Percentiles rank a stretch among this genome's conserved stretches.
Conservation (phyloP, 1,140 invertebrate species). For the Luehdorfia chinensis region DNA sequence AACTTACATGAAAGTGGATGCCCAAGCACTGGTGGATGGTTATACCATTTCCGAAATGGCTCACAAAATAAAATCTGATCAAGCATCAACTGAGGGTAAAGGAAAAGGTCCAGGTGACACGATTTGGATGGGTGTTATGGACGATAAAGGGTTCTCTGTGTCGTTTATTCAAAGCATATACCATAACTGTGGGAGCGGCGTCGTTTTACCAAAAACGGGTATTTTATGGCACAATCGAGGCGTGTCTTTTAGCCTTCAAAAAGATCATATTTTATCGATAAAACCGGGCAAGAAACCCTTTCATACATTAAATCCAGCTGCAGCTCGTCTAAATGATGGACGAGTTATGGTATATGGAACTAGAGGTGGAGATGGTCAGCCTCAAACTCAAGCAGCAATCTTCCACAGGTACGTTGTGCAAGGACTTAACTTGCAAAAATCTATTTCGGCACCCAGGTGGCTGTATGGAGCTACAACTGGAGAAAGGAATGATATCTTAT, state of each 20-base stretch:
- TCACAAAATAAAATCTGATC: slow-evolving; percentile 39
- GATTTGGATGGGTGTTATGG: slow-evolving; percentile 66
- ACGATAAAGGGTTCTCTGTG: slow-evolving; percentile 60
- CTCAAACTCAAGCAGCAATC: slow-evolving; percentile 62
- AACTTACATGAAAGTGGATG: slow-evolving; percentile 47
- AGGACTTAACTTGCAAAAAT: slow-evolving; percentile 39
- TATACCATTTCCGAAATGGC: slow-evolving; percentile 46
- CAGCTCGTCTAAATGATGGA: slow-evolving; percentile 52
- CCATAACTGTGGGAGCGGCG: slow-evolving; percentile 51
- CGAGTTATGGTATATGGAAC: slow-evolving; percentile 59
- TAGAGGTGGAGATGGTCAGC: slow-evolving; percentile 61
- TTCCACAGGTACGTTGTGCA: slow-evolving; percentile 65
- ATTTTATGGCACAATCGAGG: slow-evolving; percentile 66
- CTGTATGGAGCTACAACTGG: slow-evolving; percentile 43
- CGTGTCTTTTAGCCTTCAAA: slow-evolving; percentile 44
- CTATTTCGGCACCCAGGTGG: slow-evolving; percentile 55
- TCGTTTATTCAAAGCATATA: slow-evolving; percentile 67
- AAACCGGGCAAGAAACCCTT: slow-evolving; percentile 63
- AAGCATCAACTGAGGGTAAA: slow-evolving; percentile 26
- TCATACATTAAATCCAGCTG: slow-evolving; percentile 61
- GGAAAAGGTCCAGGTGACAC: slow-evolving; percentile 56
- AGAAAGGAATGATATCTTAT: slow-evolving; percentile 30
- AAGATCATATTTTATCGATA: slow-evolving; percentile 40
- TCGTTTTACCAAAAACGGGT: slow-evolving; percentile 56
- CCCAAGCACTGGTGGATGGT: slow-evolving; percentile 40